Evolutionary conservation across 2,113 vertebrate genomes (phyloP).

Genomic region (Rattus rattus): DNA sequence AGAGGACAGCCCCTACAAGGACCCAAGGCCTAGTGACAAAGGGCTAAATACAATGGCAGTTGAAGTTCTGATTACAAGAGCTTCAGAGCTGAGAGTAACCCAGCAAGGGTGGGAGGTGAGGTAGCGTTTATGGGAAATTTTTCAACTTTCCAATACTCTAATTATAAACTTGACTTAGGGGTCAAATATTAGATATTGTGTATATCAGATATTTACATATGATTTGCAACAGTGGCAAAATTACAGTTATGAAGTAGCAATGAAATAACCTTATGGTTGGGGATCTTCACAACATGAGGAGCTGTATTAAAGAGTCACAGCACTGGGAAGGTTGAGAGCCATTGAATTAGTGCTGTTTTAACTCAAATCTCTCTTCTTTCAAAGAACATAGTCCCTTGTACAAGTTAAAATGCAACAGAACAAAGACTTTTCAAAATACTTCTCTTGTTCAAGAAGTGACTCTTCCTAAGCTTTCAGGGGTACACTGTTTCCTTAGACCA

Average conservation of each 20-base stretch:
- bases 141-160: constrained; percentile 22
- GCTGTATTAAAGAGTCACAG: not conserved
- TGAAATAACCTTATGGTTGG: not conserved
- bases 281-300: not conserved
- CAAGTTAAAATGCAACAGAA: constrained; percentile 24
- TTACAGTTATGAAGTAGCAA: not conserved
- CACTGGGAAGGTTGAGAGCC: not conserved
- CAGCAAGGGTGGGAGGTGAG: not conserved
- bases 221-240: not conserved
- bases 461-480: not conserved
- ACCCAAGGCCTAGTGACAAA: not conserved
- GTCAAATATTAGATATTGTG: not conserved
- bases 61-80: not conserved
- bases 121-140: constrained; percentile 1
- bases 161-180: not conserved
- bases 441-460: not conserved
- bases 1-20: not conserved
- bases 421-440: constrained; percentile 8
- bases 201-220: not conserved
- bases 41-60: not conserved
- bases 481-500: not conserved
- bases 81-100: not conserved
- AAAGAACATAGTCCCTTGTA: not conserved
- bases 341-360: constrained; percentile 1
- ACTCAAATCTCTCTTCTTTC: constrained; percentile 20